phyloP scores from a whole-genome alignment of 2,888 invertebrate species.

The Dermolepida albohirtum region DNA sequence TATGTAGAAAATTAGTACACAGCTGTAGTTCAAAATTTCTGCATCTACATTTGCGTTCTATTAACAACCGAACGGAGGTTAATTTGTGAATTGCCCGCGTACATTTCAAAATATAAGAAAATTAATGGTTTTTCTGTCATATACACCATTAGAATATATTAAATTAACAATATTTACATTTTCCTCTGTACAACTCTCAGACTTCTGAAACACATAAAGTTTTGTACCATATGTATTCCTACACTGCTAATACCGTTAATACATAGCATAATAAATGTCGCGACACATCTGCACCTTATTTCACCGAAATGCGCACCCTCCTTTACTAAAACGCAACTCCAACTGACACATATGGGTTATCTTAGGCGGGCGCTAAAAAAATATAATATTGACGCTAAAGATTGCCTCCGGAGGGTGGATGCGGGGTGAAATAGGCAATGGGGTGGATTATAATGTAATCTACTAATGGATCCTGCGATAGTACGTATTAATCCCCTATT shows the following conservation, averaged over 20 bases:
- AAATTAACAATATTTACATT: too few species aligned
- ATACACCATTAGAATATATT: too few species aligned
- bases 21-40: too few species aligned
- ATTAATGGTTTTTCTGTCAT: too few species aligned
- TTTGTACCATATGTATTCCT: not conserved
- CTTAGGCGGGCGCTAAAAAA: constrained; percentile 12
- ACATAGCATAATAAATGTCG: constrained; percentile 15
- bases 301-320: constrained; percentile 12
- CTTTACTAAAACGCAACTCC: constrained; percentile 12
- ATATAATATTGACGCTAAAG: constrained; percentile 22
- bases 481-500: constrained; percentile 36
- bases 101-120: too few species aligned
- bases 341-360: constrained; percentile 21
- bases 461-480: constrained; percentile 37
- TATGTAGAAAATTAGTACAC: too few species aligned
- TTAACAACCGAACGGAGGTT: too few species aligned
- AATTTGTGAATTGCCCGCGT: too few species aligned
- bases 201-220: too few species aligned
- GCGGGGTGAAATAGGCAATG: constrained; percentile 1
- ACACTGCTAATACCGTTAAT: constrained; percentile 2
- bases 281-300: constrained; percentile 31
- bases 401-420: constrained; percentile 4
- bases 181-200: too few species aligned
- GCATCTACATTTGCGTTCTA: too few species aligned
- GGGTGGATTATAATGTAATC: constrained; percentile 37